Conservation (phyloP, 2,113 vertebrate species). For the Amazona guildingii region DNA sequence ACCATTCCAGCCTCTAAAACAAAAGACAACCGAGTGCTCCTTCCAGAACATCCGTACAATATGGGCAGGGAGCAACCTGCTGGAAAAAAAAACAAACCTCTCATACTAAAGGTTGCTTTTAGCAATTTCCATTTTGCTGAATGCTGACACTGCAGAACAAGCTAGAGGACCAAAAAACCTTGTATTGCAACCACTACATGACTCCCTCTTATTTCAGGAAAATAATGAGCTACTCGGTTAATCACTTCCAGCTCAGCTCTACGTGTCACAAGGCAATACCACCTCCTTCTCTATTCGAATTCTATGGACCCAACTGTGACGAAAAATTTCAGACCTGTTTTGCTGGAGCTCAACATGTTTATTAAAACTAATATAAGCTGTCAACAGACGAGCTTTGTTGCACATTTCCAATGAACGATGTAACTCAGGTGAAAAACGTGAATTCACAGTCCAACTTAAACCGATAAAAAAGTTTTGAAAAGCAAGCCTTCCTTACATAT, state of each 20-base stretch:
- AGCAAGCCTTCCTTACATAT: neutral
- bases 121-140: slow-evolving; percentile 80
- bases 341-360: neutral
- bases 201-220: slow-evolving; percentile 64
- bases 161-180: slow-evolving; percentile 64
- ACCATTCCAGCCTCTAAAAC: slow-evolving; percentile 67
- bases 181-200: slow-evolving; percentile 73
- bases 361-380: neutral
- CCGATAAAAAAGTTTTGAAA: neutral
- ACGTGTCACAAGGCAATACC: slow-evolving; percentile 39
- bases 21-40: slow-evolving; percentile 76
- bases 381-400: neutral
- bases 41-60: slow-evolving; percentile 79
- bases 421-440: neutral
- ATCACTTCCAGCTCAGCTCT: slow-evolving; percentile 71
- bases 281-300: neutral
- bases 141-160: slow-evolving; percentile 80
- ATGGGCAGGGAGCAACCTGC: slow-evolving; percentile 58
- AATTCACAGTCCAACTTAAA: neutral
- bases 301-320: neutral
- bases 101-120: slow-evolving; percentile 70
- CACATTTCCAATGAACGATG: neutral
- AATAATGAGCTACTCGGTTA: slow-evolving; percentile 74
- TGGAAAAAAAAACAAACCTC: neutral
- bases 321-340: slow-evolving; percentile 18